phyloP scores from a whole-genome alignment of 2,797 vertebrate species.

The Parauchenoglanis punctatus region DNA sequence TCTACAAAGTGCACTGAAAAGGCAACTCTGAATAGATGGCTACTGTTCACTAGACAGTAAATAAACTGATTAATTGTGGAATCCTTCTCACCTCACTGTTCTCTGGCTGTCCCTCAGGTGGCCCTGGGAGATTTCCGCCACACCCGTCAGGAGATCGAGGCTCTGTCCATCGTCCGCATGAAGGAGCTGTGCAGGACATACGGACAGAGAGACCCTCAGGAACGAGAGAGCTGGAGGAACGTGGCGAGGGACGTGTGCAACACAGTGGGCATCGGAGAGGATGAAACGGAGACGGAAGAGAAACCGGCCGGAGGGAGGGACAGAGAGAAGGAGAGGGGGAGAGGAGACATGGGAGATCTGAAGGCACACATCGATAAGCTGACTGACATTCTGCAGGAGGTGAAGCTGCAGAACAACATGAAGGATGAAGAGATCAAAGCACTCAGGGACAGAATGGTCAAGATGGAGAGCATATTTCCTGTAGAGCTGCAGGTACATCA shows the following conservation, averaged over 20 bases:
- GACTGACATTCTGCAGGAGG: slow-evolving; percentile 85
- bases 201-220: slow-evolving; percentile 84
- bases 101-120: slow-evolving; percentile 29
- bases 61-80: neutral
- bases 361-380: slow-evolving; percentile 82
- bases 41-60: neutral
- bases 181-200: slow-evolving; percentile 85
- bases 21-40: neutral
- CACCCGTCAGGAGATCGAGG: slow-evolving; percentile 85
- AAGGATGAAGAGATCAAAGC: slow-evolving; percentile 86
- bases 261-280: slow-evolving; percentile 83
- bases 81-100: neutral
- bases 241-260: slow-evolving; percentile 87
- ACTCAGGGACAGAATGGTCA: slow-evolving; percentile 84
- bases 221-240: slow-evolving; percentile 81
- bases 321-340: slow-evolving; percentile 33
- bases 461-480: slow-evolving; percentile 86
- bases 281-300: slow-evolving; percentile 60
- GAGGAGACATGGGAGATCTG: slow-evolving; percentile 53
- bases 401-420: slow-evolving; percentile 86
- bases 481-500: slow-evolving; percentile 71
- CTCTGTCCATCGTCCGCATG: slow-evolving; percentile 86
- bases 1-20: neutral
- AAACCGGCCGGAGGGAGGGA: slow-evolving; percentile 11
- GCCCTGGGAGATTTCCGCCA: slow-evolving; percentile 84